Evolutionary conservation across 2,797 vertebrate genomes (phyloP).

Genomic region (Sebastiscus tertius): DNA sequence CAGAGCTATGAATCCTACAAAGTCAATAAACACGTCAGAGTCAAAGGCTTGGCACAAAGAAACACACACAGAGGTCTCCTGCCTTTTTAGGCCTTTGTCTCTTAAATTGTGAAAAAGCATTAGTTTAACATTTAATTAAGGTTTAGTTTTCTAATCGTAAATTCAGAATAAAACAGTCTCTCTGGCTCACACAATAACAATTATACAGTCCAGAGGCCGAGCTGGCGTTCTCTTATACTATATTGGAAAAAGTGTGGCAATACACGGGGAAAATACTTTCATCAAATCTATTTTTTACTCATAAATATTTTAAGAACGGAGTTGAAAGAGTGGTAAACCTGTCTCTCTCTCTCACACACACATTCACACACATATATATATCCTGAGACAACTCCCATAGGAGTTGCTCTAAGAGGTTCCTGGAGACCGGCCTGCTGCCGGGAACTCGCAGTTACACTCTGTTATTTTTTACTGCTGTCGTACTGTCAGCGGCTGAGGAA

Average conservation of each 20-base stretch:
- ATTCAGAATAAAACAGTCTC: neutral
- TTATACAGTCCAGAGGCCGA: neutral
- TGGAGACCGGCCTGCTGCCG: constrained; percentile 33
- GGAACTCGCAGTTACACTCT: constrained; percentile 51
- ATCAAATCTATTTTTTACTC: neutral
- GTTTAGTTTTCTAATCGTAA: neutral
- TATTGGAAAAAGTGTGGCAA: neutral
- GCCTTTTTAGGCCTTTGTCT: neutral
- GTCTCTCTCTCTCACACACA: neutral
- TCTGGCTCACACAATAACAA: neutral
- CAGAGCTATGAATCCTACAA: constrained; percentile 14
- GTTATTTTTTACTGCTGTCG: constrained; percentile 22
- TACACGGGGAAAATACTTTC: neutral
- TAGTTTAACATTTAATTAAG: constrained; percentile 2
- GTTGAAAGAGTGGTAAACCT: constrained; percentile 13
- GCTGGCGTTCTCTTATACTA: neutral
- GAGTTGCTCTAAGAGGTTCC: constrained; percentile 47
- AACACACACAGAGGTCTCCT: neutral
- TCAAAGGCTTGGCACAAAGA: neutral
- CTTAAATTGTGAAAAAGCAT: neutral
- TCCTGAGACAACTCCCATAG: constrained; percentile 2
- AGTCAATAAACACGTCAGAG: constrained; percentile 21
- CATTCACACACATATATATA: neutral
- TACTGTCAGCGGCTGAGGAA: constrained; percentile 61
- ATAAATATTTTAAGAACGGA: neutral